A percentile compares a stretch with the other conserved stretches of the same genome.
These are phyloP conservation scores for Apeltes quadracus DNA, from an alignment of 2,113 vertebrate species.

Conservation along the genomic window DNA sequence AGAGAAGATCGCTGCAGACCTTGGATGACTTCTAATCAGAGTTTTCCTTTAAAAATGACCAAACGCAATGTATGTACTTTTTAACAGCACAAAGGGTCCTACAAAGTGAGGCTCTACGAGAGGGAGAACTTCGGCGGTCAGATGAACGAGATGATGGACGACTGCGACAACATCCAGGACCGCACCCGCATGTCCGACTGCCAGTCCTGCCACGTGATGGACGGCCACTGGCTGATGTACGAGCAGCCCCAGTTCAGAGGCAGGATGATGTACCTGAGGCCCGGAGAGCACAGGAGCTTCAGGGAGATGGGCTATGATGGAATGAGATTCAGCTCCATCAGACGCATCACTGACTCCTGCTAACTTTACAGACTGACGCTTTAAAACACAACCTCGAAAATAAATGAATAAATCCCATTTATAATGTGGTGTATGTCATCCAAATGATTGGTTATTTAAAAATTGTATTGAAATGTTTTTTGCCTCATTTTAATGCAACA, in stretches of 20 bases:
- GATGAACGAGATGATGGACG: constrained; percentile 64
- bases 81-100: constrained; percentile 67
- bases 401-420: neutral
- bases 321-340: constrained; percentile 66
- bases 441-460: neutral
- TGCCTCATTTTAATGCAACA: constrained; percentile 16
- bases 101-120: constrained; percentile 71
- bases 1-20: neutral
- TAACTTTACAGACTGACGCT: constrained; percentile 14
- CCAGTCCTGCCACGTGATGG: constrained; percentile 79
- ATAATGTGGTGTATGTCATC: neutral
- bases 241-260: constrained; percentile 78
- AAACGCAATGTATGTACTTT: neutral
- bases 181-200: constrained; percentile 74
- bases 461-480: constrained; percentile 9
- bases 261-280: constrained; percentile 71
- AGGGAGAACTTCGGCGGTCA: constrained; percentile 72
- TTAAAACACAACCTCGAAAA: constrained; percentile 14
- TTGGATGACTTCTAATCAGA: neutral
- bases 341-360: constrained; percentile 71
- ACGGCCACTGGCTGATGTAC: constrained; percentile 81
- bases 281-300: constrained; percentile 76
- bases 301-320: constrained; percentile 63
- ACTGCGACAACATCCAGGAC: constrained; percentile 76
- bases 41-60: neutral